Evolutionary conservation across 2,113 vertebrate species (phyloP).

Genomic region (Albula glossodonta): DNA sequence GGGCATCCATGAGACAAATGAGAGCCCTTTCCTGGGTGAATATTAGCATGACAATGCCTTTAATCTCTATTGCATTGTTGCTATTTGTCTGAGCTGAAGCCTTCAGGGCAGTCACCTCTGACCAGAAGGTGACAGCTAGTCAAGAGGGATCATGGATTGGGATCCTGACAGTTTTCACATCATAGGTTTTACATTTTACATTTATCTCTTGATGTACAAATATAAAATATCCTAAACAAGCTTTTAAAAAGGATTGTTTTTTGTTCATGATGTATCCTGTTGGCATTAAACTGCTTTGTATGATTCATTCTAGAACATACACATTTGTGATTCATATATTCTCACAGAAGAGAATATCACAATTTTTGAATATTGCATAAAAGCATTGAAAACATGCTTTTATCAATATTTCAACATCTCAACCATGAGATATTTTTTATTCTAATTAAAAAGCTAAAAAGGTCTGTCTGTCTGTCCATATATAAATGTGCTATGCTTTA

Average conservation of each 20-base stretch:
- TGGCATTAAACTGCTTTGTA: not conserved
- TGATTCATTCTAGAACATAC: not conserved
- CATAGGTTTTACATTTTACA: not conserved
- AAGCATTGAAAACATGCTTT: too few species aligned
- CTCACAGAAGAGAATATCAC: too few species aligned
- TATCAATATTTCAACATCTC: too few species aligned
- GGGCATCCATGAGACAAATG: conserved; percentile 30
- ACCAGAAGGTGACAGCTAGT: not conserved
- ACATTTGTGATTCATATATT: too few species aligned
- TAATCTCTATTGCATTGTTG: conserved; percentile 28
- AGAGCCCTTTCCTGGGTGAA: conserved; percentile 30
- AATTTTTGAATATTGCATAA: too few species aligned
- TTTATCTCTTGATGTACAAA: conserved; percentile 27
- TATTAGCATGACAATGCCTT: conserved; percentile 56
- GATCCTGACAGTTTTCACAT: not conserved
- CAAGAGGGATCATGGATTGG: not conserved
- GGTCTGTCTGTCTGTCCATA: too few species aligned
- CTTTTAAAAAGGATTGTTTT: not conserved
- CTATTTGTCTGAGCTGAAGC: not conserved
- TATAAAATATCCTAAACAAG: conserved; percentile 12
- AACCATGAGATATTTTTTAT: too few species aligned
- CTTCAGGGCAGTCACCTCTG: conserved; percentile 31
- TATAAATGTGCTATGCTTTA: too few species aligned
- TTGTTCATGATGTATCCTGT: not conserved
- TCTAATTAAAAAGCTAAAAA: too few species aligned